A percentile compares a stretch with the other conserved stretches of the same genome.
phyloP scores from a whole-genome alignment of 2,113 vertebrate genomes.

The Theropithecus gelada region DNA sequence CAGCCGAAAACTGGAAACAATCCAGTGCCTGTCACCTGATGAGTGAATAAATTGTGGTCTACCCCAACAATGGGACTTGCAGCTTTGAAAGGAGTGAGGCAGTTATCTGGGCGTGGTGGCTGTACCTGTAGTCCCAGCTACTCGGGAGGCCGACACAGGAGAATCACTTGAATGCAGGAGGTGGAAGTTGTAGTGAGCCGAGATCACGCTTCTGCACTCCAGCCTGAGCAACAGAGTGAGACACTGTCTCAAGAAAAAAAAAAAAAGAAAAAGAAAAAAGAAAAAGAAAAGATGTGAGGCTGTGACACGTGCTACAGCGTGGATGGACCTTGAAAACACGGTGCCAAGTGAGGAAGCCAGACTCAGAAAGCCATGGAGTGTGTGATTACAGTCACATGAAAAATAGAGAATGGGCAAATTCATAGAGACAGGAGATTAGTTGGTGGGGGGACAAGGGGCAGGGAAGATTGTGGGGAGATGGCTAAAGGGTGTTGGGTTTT shows the following conservation, averaged over 20 bases:
- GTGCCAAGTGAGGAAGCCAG: not conserved
- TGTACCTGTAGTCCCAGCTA: no score
- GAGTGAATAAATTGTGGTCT: not conserved
- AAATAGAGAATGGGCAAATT: not conserved
- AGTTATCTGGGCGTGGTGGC: no score
- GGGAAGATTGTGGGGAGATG: not conserved
- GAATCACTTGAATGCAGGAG: no score
- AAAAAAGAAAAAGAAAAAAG: no score
- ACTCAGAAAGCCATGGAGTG: not conserved
- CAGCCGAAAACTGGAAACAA: not conserved
- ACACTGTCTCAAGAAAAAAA: no score
- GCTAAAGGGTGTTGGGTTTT: not conserved
- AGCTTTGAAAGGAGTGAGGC: not conserved
- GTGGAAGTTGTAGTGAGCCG: no score
- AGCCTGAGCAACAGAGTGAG: no score
- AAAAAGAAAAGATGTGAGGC: not conserved
- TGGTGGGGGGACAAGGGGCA: not conserved
- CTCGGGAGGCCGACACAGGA: no score
- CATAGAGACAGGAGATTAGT: not conserved
- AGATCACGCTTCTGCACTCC: no score
- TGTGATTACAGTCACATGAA: no score
- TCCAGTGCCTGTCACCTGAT: not conserved
- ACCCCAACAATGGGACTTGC: not conserved
- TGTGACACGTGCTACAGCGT: accelerated
- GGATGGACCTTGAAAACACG: not conserved